Evolutionary conservation across 35 echinoderm and acorn worm species (phyloP).

Genomic region (Lytechinus pictus): DNA sequence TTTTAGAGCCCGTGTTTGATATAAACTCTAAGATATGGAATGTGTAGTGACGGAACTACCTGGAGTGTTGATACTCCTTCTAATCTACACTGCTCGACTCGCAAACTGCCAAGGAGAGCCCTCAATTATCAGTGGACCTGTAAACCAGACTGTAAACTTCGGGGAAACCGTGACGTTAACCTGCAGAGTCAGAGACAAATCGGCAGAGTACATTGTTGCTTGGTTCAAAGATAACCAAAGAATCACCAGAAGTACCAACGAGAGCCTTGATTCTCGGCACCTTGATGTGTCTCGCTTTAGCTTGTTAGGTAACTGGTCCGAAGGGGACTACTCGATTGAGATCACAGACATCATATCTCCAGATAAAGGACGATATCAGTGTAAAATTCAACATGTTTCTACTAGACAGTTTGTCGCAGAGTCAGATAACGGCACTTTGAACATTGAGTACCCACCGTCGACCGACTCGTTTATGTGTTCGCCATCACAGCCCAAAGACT

Average conservation of each 20-base stretch:
- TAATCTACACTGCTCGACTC: background rate
- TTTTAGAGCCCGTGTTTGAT: too few relatives aligned
- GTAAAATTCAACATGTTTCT: background rate
- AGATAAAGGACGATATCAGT: background rate
- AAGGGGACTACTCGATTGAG: conserved; percentile 26
- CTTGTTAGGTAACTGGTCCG: background rate
- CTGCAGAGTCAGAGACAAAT: background rate
- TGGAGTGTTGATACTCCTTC: background rate
- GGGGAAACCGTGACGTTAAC: background rate
- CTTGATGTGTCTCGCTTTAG: background rate
- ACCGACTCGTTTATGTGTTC: background rate
- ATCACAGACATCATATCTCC: background rate
- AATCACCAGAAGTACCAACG: background rate
- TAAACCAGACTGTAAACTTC: background rate
- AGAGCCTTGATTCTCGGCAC: conserved; percentile 15
- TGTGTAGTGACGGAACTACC: background rate
- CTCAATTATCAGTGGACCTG: background rate
- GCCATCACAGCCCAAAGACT: background rate
- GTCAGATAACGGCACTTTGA: background rate
- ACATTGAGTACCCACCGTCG: conserved; percentile 3
- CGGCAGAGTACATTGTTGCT: background rate
- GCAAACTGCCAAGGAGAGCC: background rate
- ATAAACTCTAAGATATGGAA: background rate
- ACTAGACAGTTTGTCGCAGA: background rate
- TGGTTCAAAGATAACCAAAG: background rate